Base-by-base conservation (phyloP, 92 coral and sea anemone genomes). In the Phenganax marumi region DNA sequence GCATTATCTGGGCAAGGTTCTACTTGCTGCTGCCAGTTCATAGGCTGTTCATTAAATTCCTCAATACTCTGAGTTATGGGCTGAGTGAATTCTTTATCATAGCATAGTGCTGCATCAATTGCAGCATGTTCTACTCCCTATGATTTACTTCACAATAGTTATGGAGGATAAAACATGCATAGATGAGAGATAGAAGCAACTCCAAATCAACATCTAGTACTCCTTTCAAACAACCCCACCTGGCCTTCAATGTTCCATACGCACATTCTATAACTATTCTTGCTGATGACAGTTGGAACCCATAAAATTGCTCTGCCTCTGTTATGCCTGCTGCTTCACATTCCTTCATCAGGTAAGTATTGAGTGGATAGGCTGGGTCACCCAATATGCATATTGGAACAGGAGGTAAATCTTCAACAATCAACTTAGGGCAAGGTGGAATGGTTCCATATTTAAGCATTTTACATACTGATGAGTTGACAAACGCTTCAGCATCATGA, bases 251-350 rank as follows among this genome's bases (percentile, higher is more conserved):
- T 48, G 88, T 84, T 24, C 88, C 86, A 73, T 78, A 84, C 10
- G 83, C 81, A 68, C 91, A 88, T 47, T 88, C 91, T 5, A 88
- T 88, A 7, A 73, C 85, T 86, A 85, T 88, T 9, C 91, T 65
- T 19, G 91, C 91, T 46, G 88, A 84, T 23, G 88, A 10, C 8
- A 88, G 70, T 8, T 78, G 70, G 22, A 19, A 85, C 21, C 91
- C 88, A 88, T 84, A 88, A 65, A 74, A 88, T 72, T 88, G 91
- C 49, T 88, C 91, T 70, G 85, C 73, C 52, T 48, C 50, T 0
- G 85, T 88, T n/a, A 18, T 79, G 50, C 91, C 88, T 16, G 88
- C 88, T 13, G 60, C 82, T 19, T 87, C 82, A 70, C 69, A 88
- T 50, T 88, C 90, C 64, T 88, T 88, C 85, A 84, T 84, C 13